These are phyloP conservation scores for Cecidostiba fungosa DNA, from an alignment of 2,888 invertebrate species.

Conservation along the genomic window DNA sequence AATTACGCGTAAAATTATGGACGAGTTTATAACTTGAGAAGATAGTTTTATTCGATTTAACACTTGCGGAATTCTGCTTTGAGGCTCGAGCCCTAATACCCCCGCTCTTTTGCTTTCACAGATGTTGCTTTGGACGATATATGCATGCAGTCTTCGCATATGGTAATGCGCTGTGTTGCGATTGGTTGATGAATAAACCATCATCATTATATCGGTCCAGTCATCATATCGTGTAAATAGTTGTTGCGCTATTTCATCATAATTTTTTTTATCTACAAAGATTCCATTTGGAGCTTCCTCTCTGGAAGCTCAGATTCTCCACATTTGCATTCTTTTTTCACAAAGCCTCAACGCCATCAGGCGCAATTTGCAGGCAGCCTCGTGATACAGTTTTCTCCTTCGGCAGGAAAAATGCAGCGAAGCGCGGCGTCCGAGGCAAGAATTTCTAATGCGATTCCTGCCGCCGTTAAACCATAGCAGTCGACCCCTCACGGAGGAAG, in stretches of 20 bases:
- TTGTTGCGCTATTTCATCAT: background rate
- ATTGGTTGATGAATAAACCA: constrained; percentile 46
- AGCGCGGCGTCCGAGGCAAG: background rate
- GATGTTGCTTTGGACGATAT: background rate
- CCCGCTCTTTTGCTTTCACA: background rate
- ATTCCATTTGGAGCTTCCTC: too few relatives aligned
- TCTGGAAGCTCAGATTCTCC: too few relatives aligned
- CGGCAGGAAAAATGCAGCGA: background rate
- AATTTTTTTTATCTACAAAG: too few relatives aligned
- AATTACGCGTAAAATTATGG: too few relatives aligned
- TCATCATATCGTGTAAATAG: background rate
- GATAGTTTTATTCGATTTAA: constrained; percentile 9
- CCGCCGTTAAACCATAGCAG: constrained; percentile 4
- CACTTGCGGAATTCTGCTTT: constrained; percentile 37
- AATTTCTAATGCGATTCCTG: constrained; percentile 41
- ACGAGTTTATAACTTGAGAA: too few relatives aligned
- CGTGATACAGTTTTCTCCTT: background rate
- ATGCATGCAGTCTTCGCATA: constrained; percentile 7
- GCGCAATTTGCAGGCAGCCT: background rate
- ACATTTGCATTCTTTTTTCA: too few relatives aligned
- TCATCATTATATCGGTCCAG: constrained; percentile 33
- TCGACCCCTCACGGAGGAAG: background rate
- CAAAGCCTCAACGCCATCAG: too few relatives aligned
- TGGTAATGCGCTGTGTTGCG: constrained; percentile 16
- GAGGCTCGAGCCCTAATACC: background rate